Evolutionary conservation across 1,140 invertebrate genomes (phyloP).

Genomic region (Stratiolaelaps scimitus): DNA sequence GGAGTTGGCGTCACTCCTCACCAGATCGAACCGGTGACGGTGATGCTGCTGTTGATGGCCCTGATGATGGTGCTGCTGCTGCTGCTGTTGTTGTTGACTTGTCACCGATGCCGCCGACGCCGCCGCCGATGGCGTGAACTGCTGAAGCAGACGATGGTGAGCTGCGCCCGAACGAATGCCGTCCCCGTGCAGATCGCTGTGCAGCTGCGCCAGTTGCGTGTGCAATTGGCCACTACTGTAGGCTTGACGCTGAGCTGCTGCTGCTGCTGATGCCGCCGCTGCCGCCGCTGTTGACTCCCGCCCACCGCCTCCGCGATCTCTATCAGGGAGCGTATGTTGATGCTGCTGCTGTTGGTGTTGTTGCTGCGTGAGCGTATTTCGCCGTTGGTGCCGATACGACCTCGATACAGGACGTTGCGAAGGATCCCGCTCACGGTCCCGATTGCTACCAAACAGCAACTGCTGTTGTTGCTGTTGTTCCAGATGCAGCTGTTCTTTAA

Average conservation of each 20-base stretch:
- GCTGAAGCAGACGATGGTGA: no score
- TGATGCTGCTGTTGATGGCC: conserved; percentile 11
- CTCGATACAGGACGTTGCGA: not conserved
- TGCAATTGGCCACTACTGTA: no score
- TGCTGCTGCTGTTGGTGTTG: conserved; percentile 10
- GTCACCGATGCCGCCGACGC: not conserved
- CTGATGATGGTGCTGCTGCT: not conserved
- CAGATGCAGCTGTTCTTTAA: conserved; percentile 2
- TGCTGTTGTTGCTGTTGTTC: no score
- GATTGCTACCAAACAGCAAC: no score
- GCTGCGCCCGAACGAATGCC: no score
- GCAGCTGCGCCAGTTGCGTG: no score
- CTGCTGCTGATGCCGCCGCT: conserved; percentile 6
- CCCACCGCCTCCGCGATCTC: no score
- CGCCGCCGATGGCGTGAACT: no score
- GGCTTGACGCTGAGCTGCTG: not conserved
- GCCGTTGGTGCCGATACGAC: conserved; percentile 9
- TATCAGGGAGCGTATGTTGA: not conserved
- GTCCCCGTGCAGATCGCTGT: no score
- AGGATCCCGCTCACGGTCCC: not conserved
- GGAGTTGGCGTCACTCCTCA: not conserved
- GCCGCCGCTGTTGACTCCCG: no score
- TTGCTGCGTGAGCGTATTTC: not conserved
- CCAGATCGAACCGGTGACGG: conserved; percentile 28
- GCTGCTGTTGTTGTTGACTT: not conserved